phyloP scores from a whole-genome alignment of 2,888 invertebrate species.

The Myopa tessellatipennis region DNA sequence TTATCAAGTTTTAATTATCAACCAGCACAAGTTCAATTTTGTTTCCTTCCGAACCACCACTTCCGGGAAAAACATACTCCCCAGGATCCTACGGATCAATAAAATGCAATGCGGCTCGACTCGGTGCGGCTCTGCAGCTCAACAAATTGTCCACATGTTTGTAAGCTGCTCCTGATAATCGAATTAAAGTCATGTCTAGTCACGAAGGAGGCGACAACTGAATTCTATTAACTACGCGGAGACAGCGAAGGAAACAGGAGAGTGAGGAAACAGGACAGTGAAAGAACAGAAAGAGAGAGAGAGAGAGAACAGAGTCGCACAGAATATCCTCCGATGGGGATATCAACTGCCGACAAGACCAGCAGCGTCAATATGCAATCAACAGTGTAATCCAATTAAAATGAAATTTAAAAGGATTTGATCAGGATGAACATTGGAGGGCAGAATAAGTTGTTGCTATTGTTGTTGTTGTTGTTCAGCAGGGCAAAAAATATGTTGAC shows the following conservation, averaged over 20 bases:
- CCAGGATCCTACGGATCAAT: slow-evolving; percentile 14
- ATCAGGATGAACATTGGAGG: neutral
- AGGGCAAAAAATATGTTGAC: too few relatives aligned
- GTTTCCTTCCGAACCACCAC: neutral
- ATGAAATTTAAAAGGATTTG: slow-evolving; percentile 41
- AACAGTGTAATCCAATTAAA: slow-evolving; percentile 46
- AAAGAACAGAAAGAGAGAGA: too few relatives aligned
- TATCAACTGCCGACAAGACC: slow-evolving; percentile 7
- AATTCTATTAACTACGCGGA: slow-evolving; percentile 38
- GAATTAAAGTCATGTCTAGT: slow-evolving; percentile 44
- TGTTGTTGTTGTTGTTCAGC: too few relatives aligned
- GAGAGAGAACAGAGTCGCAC: too few relatives aligned
- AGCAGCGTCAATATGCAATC: slow-evolving; percentile 40
- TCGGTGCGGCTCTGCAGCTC: neutral
- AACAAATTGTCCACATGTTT: slow-evolving; percentile 34
- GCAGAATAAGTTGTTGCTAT: too few relatives aligned
- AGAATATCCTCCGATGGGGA: neutral
- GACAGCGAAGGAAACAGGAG: neutral
- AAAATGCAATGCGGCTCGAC: neutral
- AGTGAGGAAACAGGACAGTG: neutral
- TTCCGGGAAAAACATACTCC: neutral
- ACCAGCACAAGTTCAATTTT: neutral
- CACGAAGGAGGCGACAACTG: slow-evolving; percentile 29
- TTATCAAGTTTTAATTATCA: neutral
- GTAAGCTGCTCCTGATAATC: slow-evolving; percentile 35